phyloP scores from a whole-genome alignment of 2,113 vertebrate species.

The Prietella phreatophila region DNA sequence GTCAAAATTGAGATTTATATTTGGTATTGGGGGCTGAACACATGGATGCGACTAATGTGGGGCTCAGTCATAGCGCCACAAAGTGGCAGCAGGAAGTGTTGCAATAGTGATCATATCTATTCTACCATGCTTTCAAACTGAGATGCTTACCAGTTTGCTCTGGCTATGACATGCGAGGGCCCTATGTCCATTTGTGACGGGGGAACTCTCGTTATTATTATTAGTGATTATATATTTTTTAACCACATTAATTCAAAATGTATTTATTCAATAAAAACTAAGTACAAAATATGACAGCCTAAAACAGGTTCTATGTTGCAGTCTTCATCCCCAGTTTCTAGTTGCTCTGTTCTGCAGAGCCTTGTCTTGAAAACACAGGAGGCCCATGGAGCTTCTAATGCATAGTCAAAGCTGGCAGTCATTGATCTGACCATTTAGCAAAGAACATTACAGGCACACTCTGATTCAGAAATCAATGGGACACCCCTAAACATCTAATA shows the following conservation, averaged over 20 bases:
- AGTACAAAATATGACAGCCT: not conserved
- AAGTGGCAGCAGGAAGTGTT: too few species aligned
- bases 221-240: not conserved
- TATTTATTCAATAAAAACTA: not conserved
- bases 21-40: too few species aligned
- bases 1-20: too few species aligned
- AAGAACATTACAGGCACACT: constrained; percentile 70
- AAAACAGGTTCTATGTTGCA: not conserved
- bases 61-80: too few species aligned
- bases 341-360: not conserved
- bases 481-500: constrained; percentile 71
- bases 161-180: too few species aligned
- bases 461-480: constrained; percentile 72
- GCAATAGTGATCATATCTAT: too few species aligned
- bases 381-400: constrained; percentile 60
- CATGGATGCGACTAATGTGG: too few species aligned
- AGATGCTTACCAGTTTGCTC: too few species aligned
- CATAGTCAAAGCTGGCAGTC: constrained; percentile 68
- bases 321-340: not conserved
- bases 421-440: constrained; percentile 74
- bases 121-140: too few species aligned
- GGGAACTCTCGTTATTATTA: not conserved
- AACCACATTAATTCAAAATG: not conserved
- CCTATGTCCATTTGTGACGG: too few species aligned
- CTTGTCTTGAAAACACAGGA: constrained; percentile 51